These are phyloP conservation scores for Oxyruncus cristatus DNA, from an alignment of 2,113 vertebrate genomes.

Conservation along the genomic window DNA sequence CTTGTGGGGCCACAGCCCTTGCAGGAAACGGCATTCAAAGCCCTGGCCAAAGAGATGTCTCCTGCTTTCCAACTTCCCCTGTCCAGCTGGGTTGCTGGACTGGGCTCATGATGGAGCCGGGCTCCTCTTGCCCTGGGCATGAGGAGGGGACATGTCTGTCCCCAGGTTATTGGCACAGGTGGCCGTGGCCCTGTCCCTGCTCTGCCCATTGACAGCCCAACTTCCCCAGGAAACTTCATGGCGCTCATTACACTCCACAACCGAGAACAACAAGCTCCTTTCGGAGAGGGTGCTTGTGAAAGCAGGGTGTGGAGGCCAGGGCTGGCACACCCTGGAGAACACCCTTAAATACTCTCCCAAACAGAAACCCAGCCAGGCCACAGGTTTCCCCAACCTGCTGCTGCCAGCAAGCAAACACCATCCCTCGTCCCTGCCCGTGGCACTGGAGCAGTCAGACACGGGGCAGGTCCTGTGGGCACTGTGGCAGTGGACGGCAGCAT, in stretches of 20 bases:
- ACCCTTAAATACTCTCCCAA: conserved; percentile 48
- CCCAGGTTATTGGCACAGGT: not conserved
- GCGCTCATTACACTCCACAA: not conserved
- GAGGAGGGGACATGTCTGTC: rapidly evolving
- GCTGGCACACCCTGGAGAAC: conserved; percentile 54
- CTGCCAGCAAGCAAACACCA: not conserved
- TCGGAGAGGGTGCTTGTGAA: conserved; percentile 25
- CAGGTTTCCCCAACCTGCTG: not conserved
- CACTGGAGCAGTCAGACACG: rapidly evolving
- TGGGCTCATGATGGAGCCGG: rapidly evolving
- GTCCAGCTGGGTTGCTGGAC: not conserved
- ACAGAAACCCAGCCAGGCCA: conserved; percentile 49
- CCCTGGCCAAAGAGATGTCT: not conserved
- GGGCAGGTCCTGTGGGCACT: not conserved
- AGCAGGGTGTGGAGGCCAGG: conserved; percentile 50
- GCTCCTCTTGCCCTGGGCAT: not conserved
- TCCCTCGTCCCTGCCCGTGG: rapidly evolving
- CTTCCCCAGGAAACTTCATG: not conserved
- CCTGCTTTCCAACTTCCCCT: not conserved
- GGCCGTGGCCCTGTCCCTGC: not conserved
- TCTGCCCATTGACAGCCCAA: rapidly evolving
- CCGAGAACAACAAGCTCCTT: conserved; percentile 43
- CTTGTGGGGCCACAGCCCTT: rapidly evolving
- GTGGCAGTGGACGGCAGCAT: not conserved
- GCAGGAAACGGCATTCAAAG: not conserved